Conservation (phyloP, 2,888 invertebrate genomes). For the Cryptops parisi region DNA sequence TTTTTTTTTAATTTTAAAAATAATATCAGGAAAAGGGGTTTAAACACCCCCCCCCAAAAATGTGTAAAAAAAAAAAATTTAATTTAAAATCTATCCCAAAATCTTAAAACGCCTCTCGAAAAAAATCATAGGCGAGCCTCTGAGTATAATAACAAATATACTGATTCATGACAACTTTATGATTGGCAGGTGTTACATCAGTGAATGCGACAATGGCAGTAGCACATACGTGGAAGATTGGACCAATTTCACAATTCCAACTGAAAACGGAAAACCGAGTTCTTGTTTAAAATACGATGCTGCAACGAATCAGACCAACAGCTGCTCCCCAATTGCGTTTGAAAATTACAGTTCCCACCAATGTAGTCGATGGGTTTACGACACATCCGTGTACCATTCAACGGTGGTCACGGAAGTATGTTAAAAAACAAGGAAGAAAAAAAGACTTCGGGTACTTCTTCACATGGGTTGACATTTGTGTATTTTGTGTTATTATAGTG, state of each 20-base stretch:
- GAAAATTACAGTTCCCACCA: not conserved
- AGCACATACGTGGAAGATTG: conserved; percentile 34
- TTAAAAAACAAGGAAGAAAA: too few relatives aligned
- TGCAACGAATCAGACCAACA: not conserved
- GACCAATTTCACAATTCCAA: conserved; percentile 39
- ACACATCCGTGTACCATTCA: conserved; percentile 32
- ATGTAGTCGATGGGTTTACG: conserved; percentile 42
- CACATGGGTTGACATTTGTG: too few relatives aligned
- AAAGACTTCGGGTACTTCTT: too few relatives aligned
- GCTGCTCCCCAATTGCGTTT: not conserved
- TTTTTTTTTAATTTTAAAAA: not conserved
- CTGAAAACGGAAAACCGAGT: not conserved
- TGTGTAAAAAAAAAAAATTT: not conserved
- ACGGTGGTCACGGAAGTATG: conserved; percentile 44
- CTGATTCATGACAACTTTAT: not conserved
- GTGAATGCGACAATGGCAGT: conserved; percentile 38
- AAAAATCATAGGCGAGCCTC: too few relatives aligned
- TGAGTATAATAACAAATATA: too few relatives aligned
- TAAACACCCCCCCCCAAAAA: not conserved
- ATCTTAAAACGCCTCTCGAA: not conserved
- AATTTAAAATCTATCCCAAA: not conserved
- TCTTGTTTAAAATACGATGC: not conserved
- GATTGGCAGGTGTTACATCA: conserved; percentile 37
- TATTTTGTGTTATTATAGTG: conserved; percentile 34
- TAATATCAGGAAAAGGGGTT: not conserved